phyloP scores from a whole-genome alignment of 2,888 invertebrate species.

The Aphidius colemani region DNA sequence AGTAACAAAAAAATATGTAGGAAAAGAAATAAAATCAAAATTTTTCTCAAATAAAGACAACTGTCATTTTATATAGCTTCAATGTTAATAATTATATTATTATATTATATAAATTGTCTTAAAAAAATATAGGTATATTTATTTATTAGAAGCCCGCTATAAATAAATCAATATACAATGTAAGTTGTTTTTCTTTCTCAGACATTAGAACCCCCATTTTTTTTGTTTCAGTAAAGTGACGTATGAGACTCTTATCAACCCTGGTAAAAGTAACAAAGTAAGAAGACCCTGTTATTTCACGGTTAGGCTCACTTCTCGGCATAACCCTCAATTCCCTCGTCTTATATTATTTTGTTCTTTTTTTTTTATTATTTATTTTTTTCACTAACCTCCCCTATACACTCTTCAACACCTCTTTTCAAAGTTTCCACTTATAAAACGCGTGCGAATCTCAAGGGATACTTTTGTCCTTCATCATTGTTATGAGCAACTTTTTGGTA shows the following conservation, averaged over 20 bases:
- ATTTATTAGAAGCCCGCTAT: conserved; percentile 38
- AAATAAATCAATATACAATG: conserved; percentile 56
- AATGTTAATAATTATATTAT: too few relatives aligned
- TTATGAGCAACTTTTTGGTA: conserved; percentile 61
- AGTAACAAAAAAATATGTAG: too few relatives aligned
- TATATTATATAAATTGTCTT: too few relatives aligned
- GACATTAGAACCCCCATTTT: conserved; percentile 39
- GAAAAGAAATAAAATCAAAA: too few relatives aligned
- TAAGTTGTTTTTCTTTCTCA: conserved; percentile 44
- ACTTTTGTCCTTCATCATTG: conserved; percentile 56
- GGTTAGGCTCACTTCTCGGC: conserved; percentile 50
- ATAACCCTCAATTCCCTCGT: too few relatives aligned
- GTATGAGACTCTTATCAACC: conserved; percentile 49
- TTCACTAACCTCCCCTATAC: conserved; percentile 28
- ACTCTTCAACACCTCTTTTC: conserved; percentile 34
- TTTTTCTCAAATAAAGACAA: too few relatives aligned
- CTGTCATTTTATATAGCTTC: too few relatives aligned
- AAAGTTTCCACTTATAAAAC: conserved; percentile 37
- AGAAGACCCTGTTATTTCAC: conserved; percentile 57
- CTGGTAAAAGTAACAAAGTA: conserved; percentile 28
- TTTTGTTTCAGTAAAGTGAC: conserved; percentile 51
- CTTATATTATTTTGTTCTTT: conserved; percentile 11
- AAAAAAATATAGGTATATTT: too few relatives aligned
- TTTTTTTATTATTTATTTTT: conserved; percentile 30
- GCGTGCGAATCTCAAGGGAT: conserved; percentile 56